phyloP scores from a whole-genome alignment of 2,888 invertebrate genomes.

The Thysanoteuthis rhombus region DNA sequence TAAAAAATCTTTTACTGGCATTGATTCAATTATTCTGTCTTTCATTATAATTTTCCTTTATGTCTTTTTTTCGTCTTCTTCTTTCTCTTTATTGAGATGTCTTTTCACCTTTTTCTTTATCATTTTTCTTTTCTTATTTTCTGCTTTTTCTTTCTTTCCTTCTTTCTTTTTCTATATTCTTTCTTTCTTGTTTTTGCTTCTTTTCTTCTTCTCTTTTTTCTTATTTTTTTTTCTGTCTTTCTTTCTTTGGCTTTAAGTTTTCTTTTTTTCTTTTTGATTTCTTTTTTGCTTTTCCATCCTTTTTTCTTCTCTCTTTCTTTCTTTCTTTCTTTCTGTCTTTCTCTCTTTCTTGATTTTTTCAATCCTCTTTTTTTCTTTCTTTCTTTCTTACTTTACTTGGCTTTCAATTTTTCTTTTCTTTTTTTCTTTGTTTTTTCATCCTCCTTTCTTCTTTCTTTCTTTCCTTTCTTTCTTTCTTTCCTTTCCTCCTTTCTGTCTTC shows the following conservation, averaged over 20 bases:
- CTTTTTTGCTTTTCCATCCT: neutral
- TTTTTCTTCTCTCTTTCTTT: neutral
- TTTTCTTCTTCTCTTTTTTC: too few relatives aligned
- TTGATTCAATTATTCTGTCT: neutral
- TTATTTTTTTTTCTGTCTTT: neutral
- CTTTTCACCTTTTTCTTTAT: too few relatives aligned
- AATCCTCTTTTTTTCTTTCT: neutral
- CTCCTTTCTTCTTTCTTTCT: neutral
- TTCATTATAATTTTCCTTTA: neutral
- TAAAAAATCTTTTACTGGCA: too few relatives aligned
- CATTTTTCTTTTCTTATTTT: too few relatives aligned
- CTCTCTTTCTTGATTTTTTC: neutral
- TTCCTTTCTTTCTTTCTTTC: neutral
- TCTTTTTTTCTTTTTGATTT: too few relatives aligned
- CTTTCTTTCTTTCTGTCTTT: neutral
- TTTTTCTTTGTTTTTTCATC: neutral
- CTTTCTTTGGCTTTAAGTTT: too few relatives aligned
- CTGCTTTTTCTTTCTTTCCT: too few relatives aligned
- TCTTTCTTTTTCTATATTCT: too few relatives aligned
- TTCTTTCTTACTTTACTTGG: neutral
- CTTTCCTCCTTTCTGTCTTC: neutral
- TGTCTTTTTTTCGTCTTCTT: too few relatives aligned
- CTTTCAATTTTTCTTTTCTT: neutral
- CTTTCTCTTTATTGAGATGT: too few relatives aligned
- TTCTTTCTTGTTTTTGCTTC: too few relatives aligned